phyloP scores from a whole-genome alignment of 2,113 vertebrate genomes.

The Oenanthe oenanthe region DNA sequence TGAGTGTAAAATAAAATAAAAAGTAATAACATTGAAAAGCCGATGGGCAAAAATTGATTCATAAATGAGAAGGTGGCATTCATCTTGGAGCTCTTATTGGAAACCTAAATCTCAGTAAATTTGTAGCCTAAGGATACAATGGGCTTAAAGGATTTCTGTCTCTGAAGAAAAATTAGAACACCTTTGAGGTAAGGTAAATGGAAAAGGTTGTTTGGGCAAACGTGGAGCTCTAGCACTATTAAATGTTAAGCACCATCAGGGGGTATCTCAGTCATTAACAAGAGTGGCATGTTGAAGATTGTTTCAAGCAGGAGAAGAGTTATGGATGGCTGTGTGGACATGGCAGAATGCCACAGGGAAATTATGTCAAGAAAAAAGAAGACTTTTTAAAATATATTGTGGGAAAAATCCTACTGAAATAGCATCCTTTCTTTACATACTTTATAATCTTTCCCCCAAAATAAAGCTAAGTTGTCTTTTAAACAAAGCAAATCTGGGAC shows the following conservation, averaged over 20 bases:
- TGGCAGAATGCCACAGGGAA: constrained; percentile 77
- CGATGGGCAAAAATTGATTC: constrained; percentile 91
- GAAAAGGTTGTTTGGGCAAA: constrained; percentile 93
- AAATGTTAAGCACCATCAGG: constrained; percentile 89
- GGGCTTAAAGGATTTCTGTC: constrained; percentile 98
- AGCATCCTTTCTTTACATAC: neutral
- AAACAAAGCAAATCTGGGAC: neutral
- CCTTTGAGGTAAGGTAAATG: constrained; percentile 94
- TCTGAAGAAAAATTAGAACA: constrained; percentile 96
- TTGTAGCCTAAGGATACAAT: constrained; percentile 96
- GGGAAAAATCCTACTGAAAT: constrained; percentile 46
- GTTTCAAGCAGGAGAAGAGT: constrained; percentile 81
- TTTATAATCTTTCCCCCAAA: neutral
- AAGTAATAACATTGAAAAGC: constrained; percentile 87
- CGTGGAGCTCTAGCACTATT: constrained; percentile 85
- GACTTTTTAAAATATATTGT: constrained; percentile 68
- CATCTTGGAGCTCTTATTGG: constrained; percentile 92
- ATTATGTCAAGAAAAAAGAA: constrained; percentile 75
- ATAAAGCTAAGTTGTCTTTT: neutral
- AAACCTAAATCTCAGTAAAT: constrained; percentile 98
- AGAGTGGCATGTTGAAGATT: constrained; percentile 82
- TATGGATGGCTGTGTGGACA: constrained; percentile 73
- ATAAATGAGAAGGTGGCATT: constrained; percentile 96
- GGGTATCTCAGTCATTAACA: constrained; percentile 89
- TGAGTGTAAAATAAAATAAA: constrained; percentile 81